phyloP scores from a whole-genome alignment of 2,888 invertebrate genomes.

The Ephialtes manifestator region DNA sequence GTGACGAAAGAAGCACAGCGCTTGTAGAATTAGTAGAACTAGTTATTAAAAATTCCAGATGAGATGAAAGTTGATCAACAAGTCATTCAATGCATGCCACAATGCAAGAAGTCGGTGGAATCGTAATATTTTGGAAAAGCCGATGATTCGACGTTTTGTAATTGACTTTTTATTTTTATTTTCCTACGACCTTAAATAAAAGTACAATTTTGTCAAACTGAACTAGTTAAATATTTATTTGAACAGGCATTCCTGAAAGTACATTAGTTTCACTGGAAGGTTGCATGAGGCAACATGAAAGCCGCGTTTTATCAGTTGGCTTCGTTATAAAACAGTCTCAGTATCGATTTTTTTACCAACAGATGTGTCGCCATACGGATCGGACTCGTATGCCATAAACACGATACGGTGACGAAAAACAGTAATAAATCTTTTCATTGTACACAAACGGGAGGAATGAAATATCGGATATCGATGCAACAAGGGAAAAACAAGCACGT shows the following conservation, averaged over 20 bases:
- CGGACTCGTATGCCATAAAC: slow-evolving; percentile 11
- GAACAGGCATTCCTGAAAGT: background rate
- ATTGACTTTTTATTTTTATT: slow-evolving; percentile 1
- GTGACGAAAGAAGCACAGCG: slow-evolving; percentile 5
- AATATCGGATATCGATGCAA: slow-evolving; percentile 27
- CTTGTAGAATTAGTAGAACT: slow-evolving; percentile 7
- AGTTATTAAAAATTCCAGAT: background rate
- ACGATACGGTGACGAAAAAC: slow-evolving; percentile 11
- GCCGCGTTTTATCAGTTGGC: slow-evolving; percentile 45
- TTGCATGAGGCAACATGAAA: slow-evolving; percentile 5
- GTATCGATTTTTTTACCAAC: slow-evolving; percentile 47
- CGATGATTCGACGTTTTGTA: slow-evolving; percentile 3
- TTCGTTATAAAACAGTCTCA: slow-evolving; percentile 30
- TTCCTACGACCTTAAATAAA: background rate
- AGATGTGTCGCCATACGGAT: slow-evolving; percentile 32
- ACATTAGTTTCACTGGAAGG: background rate
- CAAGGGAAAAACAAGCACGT: background rate
- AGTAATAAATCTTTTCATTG: slow-evolving; percentile 2
- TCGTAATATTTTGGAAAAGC: background rate
- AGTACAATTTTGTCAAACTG: slow-evolving; percentile 10
- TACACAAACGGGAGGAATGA: slow-evolving; percentile 4
- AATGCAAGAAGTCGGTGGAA: background rate
- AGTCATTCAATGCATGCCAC: background rate
- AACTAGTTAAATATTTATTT: background rate
- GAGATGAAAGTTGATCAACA: background rate